Conservation (phyloP, 2,888 invertebrate species). For the Hydropsyche betteni region DNA sequence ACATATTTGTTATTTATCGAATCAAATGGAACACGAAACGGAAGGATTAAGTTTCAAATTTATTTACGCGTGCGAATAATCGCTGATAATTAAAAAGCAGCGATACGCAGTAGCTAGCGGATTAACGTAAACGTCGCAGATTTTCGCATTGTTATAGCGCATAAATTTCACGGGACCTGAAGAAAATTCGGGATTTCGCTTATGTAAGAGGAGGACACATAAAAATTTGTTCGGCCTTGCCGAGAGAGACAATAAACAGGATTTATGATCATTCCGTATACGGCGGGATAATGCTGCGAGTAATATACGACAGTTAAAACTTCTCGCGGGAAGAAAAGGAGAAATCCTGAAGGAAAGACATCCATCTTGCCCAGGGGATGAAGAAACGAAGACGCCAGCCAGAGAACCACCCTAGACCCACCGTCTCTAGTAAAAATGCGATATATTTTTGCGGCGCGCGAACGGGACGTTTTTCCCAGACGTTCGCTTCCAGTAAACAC, state of each 20-base stretch:
- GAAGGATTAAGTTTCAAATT: too few species aligned
- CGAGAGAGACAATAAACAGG: conserved; percentile 34
- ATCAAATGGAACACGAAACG: too few species aligned
- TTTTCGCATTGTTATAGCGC: too few species aligned
- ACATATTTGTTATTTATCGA: too few species aligned
- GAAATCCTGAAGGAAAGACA: conserved; percentile 38
- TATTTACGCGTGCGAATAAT: too few species aligned
- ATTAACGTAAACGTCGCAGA: too few species aligned
- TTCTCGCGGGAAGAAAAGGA: conserved; percentile 32
- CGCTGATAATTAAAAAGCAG: too few species aligned
- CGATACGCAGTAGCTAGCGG: too few species aligned
- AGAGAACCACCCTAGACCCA: not conserved
- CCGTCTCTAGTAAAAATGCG: not conserved
- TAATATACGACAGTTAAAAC: conserved; percentile 39
- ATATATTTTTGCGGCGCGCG: conserved; percentile 2
- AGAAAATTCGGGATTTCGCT: conserved; percentile 34
- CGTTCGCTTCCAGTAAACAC: conserved; percentile 14
- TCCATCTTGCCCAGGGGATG: conserved; percentile 29
- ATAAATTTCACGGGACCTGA: too few species aligned
- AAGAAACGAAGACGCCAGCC: conserved; percentile 21
- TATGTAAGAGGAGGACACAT: conserved; percentile 37
- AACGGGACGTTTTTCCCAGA: not conserved
- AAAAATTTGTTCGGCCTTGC: conserved; percentile 37
- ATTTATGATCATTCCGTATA: conserved; percentile 38
- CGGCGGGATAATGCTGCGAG: conserved; percentile 34